These are phyloP conservation scores for Bryconaethiops microstoma DNA, from an alignment of 2,797 vertebrate genomes.

Conservation along the genomic window DNA sequence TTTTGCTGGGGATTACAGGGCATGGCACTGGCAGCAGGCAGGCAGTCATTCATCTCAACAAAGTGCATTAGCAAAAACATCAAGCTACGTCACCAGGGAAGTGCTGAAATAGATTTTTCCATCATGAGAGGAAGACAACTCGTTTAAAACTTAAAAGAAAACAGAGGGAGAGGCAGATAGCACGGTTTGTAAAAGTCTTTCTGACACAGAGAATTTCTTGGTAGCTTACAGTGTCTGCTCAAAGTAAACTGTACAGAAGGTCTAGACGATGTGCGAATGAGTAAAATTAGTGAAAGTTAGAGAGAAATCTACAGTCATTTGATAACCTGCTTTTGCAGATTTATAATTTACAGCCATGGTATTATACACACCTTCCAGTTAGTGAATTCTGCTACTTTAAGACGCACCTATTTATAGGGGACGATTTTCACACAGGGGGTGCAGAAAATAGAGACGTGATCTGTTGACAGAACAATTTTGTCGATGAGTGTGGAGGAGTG, in stretches of 20 bases:
- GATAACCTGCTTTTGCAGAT: too few relatives aligned
- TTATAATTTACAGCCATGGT: neutral
- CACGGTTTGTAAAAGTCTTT: constrained; percentile 2
- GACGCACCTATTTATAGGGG: too few relatives aligned
- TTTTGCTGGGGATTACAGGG: constrained; percentile 48
- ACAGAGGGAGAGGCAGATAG: neutral
- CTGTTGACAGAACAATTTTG: too few relatives aligned
- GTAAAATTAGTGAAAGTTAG: neutral
- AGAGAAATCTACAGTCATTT: neutral
- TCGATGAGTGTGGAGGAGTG: too few relatives aligned
- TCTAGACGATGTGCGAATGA: neutral
- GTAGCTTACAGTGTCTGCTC: neutral
- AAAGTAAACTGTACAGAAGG: neutral
- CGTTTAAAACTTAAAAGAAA: constrained; percentile 18
- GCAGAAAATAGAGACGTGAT: too few relatives aligned
- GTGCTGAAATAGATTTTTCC: constrained; percentile 23
- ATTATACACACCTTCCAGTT: neutral
- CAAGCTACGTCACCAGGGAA: constrained; percentile 24
- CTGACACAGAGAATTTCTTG: neutral
- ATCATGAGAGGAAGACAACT: neutral
- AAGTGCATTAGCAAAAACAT: constrained; percentile 42
- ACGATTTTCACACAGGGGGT: too few relatives aligned
- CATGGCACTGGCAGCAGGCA: constrained; percentile 37
- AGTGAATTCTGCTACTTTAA: neutral
- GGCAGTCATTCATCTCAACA: constrained; percentile 35